Evolutionary conservation across 2,797 vertebrate species (phyloP).

Genomic region (Gymnoscopelus microlampas): DNA sequence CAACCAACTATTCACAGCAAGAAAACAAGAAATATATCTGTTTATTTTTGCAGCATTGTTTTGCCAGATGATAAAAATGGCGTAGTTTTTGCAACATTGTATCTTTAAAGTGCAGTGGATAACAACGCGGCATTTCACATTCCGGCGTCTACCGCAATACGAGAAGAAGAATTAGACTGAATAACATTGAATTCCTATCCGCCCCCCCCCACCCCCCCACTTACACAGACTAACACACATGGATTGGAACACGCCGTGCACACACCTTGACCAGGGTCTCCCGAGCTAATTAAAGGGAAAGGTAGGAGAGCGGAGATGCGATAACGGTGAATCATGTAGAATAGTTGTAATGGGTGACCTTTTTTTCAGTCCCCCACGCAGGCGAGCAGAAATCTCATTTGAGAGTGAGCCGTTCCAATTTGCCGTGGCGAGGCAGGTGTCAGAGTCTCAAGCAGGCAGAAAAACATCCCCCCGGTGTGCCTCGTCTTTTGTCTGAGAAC

Average conservation of each 20-base stretch:
- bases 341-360: constrained; percentile 80
- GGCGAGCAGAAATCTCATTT: constrained; percentile 78
- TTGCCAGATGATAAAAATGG: too few species aligned
- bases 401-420: constrained; percentile 77
- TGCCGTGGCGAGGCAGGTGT: constrained; percentile 79
- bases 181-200: too few species aligned
- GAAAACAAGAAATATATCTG: too few species aligned
- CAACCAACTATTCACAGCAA: too few species aligned
- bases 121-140: too few species aligned
- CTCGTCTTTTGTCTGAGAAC: constrained; percentile 75
- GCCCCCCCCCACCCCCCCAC: constrained; percentile 8
- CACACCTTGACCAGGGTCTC: constrained; percentile 72
- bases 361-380: constrained; percentile 54
- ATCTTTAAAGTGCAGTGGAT: too few species aligned
- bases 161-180: too few species aligned
- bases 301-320: constrained; percentile 74
- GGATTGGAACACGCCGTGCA: not conserved
- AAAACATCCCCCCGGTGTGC: constrained; percentile 77
- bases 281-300: constrained; percentile 81
- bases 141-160: too few species aligned
- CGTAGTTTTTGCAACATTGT: too few species aligned
- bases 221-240: constrained; percentile 41
- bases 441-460: constrained; percentile 81
- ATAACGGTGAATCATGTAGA: constrained; percentile 81
- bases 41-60: too few species aligned